Conservation (phyloP, 2,797 vertebrate species). For the Fringilla coelebs region DNA sequence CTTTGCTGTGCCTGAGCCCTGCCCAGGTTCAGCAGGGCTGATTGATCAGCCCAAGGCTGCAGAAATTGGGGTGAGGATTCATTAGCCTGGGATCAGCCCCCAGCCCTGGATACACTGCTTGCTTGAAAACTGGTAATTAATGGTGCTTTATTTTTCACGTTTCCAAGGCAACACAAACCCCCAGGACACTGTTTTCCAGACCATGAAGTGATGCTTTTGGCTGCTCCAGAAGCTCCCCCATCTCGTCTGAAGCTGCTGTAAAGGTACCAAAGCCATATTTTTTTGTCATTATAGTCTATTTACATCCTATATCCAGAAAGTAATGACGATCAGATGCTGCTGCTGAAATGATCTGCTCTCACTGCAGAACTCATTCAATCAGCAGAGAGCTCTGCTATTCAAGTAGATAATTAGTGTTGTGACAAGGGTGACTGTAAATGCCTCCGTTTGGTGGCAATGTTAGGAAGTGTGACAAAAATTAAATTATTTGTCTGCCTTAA, state of each 20-base stretch:
- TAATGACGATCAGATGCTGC: neutral
- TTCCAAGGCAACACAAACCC: slow-evolving; percentile 37
- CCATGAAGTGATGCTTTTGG: neutral
- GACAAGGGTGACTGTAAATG: slow-evolving; percentile 46
- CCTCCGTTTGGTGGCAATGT: slow-evolving; percentile 25
- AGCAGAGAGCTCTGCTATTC: slow-evolving; percentile 30
- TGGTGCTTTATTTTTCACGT: slow-evolving; percentile 6
- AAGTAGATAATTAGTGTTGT: slow-evolving; percentile 52
- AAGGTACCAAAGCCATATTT: neutral
- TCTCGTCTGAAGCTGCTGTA: neutral
- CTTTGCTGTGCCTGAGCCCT: neutral
- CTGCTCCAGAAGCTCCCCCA: neutral
- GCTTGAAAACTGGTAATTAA: slow-evolving; percentile 24
- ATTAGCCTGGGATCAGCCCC: neutral
- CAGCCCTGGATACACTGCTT: neutral
- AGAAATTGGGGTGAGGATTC: neutral
- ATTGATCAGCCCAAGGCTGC: neutral
- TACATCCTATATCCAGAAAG: neutral
- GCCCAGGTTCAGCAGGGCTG: neutral
- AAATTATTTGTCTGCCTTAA: slow-evolving; percentile 45
- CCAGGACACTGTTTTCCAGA: neutral
- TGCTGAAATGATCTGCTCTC: slow-evolving; percentile 22
- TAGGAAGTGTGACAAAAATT: slow-evolving; percentile 51
- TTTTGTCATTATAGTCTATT: neutral
- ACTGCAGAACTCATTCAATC: slow-evolving; percentile 4